phyloP scores from a whole-genome alignment of 2,797 vertebrate species.

The Macropodus opercularis region DNA sequence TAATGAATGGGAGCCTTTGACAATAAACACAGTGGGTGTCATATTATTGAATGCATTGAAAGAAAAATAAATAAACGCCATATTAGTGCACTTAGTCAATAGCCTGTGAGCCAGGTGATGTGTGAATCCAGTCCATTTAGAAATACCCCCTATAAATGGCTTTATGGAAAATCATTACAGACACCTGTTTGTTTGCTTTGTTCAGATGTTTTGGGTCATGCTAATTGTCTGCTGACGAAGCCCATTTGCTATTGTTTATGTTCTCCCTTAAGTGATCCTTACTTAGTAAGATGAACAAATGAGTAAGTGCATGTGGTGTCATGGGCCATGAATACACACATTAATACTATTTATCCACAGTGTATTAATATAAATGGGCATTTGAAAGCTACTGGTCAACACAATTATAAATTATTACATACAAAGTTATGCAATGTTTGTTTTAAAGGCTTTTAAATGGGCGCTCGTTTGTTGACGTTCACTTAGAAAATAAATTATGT shows the following conservation, averaged over 20 bases:
- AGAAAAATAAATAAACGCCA: constrained; percentile 32
- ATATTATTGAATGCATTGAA: constrained; percentile 31
- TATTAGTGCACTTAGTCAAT: constrained; percentile 40
- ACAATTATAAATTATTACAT: constrained; percentile 19
- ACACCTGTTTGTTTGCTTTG: constrained; percentile 57
- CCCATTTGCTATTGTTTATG: constrained; percentile 45
- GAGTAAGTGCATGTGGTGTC: constrained; percentile 29
- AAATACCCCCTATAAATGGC: constrained; percentile 29
- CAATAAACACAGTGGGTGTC: constrained; percentile 5
- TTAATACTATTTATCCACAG: constrained; percentile 12
- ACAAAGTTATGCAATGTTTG: not conserved
- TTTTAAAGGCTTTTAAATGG: constrained; percentile 16
- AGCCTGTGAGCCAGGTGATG: constrained; percentile 22
- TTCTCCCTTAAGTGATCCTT: constrained; percentile 53
- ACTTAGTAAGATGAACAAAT: constrained; percentile 48
- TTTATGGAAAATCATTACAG: constrained; percentile 70
- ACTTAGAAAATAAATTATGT: constrained; percentile 16
- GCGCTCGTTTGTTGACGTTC: constrained; percentile 16
- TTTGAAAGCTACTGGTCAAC: constrained; percentile 13
- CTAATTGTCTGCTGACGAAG: constrained; percentile 66
- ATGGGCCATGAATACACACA: constrained; percentile 20
- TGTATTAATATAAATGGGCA: constrained; percentile 16
- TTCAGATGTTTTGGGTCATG: constrained; percentile 54
- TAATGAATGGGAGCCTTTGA: constrained; percentile 20
- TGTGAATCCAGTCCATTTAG: constrained; percentile 38